These are phyloP conservation scores for Calonectris borealis DNA, from an alignment of 2,113 vertebrate species.

Conservation along the genomic window DNA sequence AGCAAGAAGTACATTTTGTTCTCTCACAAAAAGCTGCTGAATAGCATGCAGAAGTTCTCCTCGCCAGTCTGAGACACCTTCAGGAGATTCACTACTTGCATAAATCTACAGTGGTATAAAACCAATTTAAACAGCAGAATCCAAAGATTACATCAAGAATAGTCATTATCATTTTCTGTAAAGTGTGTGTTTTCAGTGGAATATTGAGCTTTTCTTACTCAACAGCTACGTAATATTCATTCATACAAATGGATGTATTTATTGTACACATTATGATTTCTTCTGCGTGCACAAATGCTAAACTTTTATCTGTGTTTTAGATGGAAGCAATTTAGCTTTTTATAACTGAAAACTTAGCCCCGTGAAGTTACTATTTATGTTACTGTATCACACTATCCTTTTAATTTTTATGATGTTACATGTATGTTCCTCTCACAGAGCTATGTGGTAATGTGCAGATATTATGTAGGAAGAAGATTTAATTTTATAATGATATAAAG, in stretches of 20 bases:
- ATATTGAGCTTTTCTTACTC: background rate
- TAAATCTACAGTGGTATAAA: conserved; percentile 52
- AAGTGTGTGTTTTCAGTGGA: background rate
- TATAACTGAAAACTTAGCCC: background rate
- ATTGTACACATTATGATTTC: background rate
- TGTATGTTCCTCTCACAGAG: background rate
- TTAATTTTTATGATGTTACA: background rate
- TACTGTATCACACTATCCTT: background rate
- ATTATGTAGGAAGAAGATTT: background rate
- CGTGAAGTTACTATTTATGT: background rate
- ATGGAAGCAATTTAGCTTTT: background rate
- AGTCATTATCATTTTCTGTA: background rate
- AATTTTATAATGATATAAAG: background rate
- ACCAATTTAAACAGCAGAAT: background rate
- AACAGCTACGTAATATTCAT: background rate
- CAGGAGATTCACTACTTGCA: conserved; percentile 47
- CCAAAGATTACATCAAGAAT: background rate
- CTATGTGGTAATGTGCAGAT: background rate
- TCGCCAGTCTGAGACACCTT: conserved; percentile 81
- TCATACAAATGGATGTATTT: background rate
- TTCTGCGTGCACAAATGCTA: background rate
- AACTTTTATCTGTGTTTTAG: background rate
- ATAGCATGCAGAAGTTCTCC: conserved; percentile 84
- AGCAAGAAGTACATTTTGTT: conserved; percentile 80
- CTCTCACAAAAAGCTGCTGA: conserved; percentile 83